Percentiles rank a stretch among this genome's conserved stretches.
Conservation (phyloP, 2,888 invertebrate genomes). For the Catocala sponsa region DNA sequence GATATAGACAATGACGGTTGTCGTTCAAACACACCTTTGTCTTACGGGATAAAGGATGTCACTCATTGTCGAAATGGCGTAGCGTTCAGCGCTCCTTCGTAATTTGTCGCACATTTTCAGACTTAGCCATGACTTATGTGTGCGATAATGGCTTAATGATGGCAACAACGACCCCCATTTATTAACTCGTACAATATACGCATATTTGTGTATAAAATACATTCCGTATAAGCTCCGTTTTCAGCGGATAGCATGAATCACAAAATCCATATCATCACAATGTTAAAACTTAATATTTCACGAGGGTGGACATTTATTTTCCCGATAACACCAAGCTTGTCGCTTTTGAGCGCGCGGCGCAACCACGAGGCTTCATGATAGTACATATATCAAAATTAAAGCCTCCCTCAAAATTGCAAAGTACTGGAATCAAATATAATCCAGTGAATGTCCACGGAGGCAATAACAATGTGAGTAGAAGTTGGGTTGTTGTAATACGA, state of each 20-base stretch:
- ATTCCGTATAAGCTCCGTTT: slow-evolving; percentile 5
- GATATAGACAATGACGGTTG: slow-evolving; percentile 42
- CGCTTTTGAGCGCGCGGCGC: slow-evolving; percentile 28
- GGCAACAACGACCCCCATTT: slow-evolving; percentile 15
- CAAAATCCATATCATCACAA: slow-evolving; percentile 23
- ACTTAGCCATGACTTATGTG: slow-evolving; percentile 15
- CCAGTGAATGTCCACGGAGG: slow-evolving; percentile 17
- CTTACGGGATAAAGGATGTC: slow-evolving; percentile 44
- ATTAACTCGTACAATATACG: slow-evolving; percentile 2
- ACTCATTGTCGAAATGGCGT: slow-evolving; percentile 42
- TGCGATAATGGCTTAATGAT: slow-evolving; percentile 26
- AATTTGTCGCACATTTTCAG: slow-evolving; percentile 33
- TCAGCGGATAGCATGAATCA: slow-evolving; percentile 15
- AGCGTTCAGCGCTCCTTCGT: slow-evolving; percentile 28
- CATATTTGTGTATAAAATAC: not conserved
- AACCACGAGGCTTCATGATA: slow-evolving; percentile 31
- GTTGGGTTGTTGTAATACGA: slow-evolving; percentile 36
- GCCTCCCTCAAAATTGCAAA: slow-evolving; percentile 29
- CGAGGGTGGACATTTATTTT: slow-evolving; percentile 33
- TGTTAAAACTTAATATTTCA: slow-evolving; percentile 39
- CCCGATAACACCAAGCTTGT: slow-evolving; percentile 39
- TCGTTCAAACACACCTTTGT: slow-evolving; percentile 48
- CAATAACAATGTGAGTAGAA: slow-evolving; percentile 24
- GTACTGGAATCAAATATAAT: slow-evolving; percentile 25
- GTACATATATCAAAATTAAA: slow-evolving; percentile 31